Evolutionary conservation across 92 coral and sea anemone species (phyloP).

Genomic region (Porites rus): DNA sequence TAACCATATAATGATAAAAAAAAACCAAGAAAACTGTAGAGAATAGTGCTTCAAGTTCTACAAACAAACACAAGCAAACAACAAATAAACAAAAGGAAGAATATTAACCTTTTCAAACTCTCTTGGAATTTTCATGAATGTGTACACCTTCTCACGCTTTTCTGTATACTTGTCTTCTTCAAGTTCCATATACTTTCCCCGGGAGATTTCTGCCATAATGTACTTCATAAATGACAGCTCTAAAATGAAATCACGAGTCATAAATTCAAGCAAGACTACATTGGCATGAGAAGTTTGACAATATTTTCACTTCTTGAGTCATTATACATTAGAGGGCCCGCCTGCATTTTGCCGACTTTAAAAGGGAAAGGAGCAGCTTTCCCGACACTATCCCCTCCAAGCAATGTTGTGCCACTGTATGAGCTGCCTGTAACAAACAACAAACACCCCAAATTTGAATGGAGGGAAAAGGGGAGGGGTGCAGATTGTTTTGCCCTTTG

Average conservation of each 20-base stretch:
- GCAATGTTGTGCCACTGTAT: no score
- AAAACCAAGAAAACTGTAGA: not conserved
- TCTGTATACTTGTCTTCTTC: slow-evolving; percentile 94
- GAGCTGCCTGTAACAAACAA: no score
- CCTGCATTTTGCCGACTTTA: no score
- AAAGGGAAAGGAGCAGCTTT: no score
- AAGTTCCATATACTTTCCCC: slow-evolving; percentile 89
- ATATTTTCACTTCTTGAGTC: not conserved
- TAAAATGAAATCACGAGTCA: slow-evolving; percentile 5
- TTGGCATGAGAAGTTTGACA: not conserved
- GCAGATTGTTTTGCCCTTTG: no score
- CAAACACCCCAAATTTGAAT: no score
- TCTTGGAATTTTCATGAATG: slow-evolving; percentile 95
- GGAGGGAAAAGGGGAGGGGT: no score
- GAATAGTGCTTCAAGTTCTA: not conserved
- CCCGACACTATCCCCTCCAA: no score
- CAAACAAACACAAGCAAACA: not conserved
- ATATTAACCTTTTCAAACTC: slow-evolving; percentile 90
- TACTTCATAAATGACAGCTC: slow-evolving; percentile 85
- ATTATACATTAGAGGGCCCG: no score
- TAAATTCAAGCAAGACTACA: not conserved
- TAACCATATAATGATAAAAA: no score
- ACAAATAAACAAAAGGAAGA: no score
- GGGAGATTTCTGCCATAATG: slow-evolving; percentile 88
- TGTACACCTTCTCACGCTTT: slow-evolving; percentile 90